Conservation (phyloP, 2,888 invertebrate species). For the Ligdia adustata region DNA sequence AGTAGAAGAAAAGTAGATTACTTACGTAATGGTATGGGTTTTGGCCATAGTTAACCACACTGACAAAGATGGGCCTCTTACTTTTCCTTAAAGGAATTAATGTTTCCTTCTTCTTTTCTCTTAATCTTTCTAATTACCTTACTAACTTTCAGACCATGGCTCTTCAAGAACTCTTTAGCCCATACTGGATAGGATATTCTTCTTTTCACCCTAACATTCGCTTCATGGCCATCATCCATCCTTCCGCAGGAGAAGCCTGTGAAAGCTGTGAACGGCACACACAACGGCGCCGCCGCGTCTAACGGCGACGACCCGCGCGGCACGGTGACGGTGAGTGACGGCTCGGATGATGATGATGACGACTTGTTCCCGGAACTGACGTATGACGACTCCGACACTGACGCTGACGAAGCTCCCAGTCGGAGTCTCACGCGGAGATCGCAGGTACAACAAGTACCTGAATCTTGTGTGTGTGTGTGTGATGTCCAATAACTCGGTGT, state of each 20-base stretch:
- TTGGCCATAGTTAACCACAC: too few relatives aligned
- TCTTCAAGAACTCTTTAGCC: too few relatives aligned
- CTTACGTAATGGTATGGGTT: too few relatives aligned
- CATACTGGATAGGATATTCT: too few relatives aligned
- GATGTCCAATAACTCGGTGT: background rate
- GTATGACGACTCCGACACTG: constrained; percentile 70
- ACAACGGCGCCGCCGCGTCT: constrained; percentile 47
- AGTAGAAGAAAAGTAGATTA: too few relatives aligned
- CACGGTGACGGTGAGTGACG: constrained; percentile 66
- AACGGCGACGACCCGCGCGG: constrained; percentile 53
- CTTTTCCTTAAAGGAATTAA: too few relatives aligned
- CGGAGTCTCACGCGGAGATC: constrained; percentile 68
- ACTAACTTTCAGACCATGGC: too few relatives aligned
- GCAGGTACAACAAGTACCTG: constrained; percentile 65
- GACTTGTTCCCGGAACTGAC: constrained; percentile 77
- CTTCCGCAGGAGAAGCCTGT: constrained; percentile 53
- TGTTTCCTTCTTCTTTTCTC: too few relatives aligned
- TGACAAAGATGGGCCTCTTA: too few relatives aligned
- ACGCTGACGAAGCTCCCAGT: constrained; percentile 56
- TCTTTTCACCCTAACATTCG: too few relatives aligned
- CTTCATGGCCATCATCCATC: background rate
- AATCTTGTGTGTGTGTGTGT: constrained; percentile 26
- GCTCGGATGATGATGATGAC: constrained; percentile 64
- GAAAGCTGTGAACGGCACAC: constrained; percentile 42
- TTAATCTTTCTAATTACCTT: too few relatives aligned